A percentile compares a stretch with the other conserved stretches of the same genome.
Conservation (phyloP, 2,113 vertebrate species). For the Aptenodytes forsteri region DNA sequence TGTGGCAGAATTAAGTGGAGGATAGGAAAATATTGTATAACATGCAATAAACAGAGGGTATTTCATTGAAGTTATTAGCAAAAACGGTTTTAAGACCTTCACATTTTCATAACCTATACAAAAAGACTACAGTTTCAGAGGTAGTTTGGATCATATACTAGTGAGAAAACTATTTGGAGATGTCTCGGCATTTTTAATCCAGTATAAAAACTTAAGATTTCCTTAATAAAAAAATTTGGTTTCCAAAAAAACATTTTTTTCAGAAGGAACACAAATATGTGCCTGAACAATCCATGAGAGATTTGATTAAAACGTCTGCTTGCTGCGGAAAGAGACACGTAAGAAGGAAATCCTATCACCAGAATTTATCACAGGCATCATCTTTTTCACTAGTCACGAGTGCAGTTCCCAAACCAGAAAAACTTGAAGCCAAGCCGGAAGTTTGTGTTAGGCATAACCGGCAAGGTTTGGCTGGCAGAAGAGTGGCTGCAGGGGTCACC, state of each 20-base stretch:
- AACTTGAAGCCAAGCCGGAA: not conserved
- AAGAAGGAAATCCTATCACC: not conserved
- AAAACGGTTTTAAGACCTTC: not conserved
- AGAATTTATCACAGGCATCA: not conserved
- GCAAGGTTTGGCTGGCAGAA: not conserved
- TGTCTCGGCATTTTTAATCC: not conserved
- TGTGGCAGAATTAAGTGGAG: not conserved
- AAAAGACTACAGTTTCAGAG: not conserved
- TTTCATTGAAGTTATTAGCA: not conserved
- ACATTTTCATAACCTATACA: not conserved
- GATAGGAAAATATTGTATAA: not conserved
- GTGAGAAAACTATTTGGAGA: not conserved
- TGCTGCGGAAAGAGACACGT: not conserved
- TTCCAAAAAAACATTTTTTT: not conserved
- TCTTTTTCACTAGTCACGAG: not conserved
- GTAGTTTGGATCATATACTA: not conserved
- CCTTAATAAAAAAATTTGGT: not conserved
- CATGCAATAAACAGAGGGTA: not conserved
- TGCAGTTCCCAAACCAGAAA: not conserved
- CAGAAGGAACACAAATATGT: not conserved
- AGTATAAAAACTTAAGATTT: not conserved
- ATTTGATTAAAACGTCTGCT: not conserved
- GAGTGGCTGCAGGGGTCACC: not conserved
- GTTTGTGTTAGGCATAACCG: not conserved
- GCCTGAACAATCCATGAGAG: not conserved